These are phyloP conservation scores for Platyura marginata DNA, from an alignment of 1,140 invertebrate species.

Conservation along the genomic window DNA sequence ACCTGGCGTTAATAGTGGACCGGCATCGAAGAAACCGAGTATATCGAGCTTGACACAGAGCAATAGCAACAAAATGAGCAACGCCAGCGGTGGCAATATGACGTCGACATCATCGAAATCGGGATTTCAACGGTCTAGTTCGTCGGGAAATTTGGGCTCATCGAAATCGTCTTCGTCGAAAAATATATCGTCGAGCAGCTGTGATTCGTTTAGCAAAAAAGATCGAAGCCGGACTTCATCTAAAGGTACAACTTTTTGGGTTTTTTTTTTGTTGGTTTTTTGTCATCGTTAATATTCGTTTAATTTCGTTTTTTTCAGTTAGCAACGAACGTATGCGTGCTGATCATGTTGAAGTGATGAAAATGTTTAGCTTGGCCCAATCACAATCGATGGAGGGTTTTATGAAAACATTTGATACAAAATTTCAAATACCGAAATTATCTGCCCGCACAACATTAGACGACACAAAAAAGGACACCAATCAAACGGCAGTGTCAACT, in stretches of 20 bases:
- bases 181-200: not conserved
- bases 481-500: not conserved
- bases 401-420: slow-evolving; percentile 60
- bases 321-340: not conserved
- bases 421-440: slow-evolving; percentile 72
- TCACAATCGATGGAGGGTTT: slow-evolving; percentile 39
- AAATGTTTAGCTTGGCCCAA: slow-evolving; percentile 19
- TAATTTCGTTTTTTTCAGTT: slow-evolving; percentile 6
- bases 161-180: slow-evolving; percentile 1
- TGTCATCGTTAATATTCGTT: too few species aligned
- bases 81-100: slow-evolving; percentile 7
- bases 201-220: not conserved
- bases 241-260: too few species aligned
- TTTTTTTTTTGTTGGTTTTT: too few species aligned
- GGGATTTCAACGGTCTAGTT: slow-evolving; percentile 20
- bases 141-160: slow-evolving; percentile 15
- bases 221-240: not conserved
- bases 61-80: slow-evolving; percentile 22
- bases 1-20: slow-evolving; percentile 62
- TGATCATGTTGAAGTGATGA: slow-evolving; percentile 21
- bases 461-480: slow-evolving; percentile 14
- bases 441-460: slow-evolving; percentile 32
- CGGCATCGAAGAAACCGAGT: slow-evolving; percentile 48
- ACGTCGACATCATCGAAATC: slow-evolving; percentile 14
- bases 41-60: slow-evolving; percentile 13